A percentile compares a stretch with the other conserved stretches of the same genome.
phyloP scores from a whole-genome alignment of 2,797 vertebrate species.

The Furcifer pardalis region DNA sequence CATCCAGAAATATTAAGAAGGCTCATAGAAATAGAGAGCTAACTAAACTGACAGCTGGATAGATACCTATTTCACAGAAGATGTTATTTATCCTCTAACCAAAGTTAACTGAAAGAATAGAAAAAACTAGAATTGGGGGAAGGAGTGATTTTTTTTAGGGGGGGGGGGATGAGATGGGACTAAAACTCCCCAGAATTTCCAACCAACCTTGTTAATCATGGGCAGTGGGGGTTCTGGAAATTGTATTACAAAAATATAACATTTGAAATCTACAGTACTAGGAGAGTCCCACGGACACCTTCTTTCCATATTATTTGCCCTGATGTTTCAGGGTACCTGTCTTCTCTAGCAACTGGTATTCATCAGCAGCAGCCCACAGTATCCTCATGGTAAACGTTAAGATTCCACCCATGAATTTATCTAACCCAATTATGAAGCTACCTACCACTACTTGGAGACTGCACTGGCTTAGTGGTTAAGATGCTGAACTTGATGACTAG shows the following conservation, averaged over 20 bases:
- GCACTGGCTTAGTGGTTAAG: too few species aligned
- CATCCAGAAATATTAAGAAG: not conserved
- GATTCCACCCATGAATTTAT: not conserved
- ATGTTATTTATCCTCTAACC: conserved; percentile 16
- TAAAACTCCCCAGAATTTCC: too few species aligned
- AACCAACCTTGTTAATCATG: too few species aligned
- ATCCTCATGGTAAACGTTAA: not conserved
- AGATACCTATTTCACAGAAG: not conserved
- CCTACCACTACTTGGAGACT: too few species aligned
- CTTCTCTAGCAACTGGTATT: not conserved
- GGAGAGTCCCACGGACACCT: not conserved
- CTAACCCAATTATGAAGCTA: not conserved
- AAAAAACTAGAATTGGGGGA: too few species aligned
- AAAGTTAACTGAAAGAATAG: not conserved
- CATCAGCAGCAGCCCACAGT: not conserved
- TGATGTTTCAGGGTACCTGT: not conserved
- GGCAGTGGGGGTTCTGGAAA: too few species aligned
- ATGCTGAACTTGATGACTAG: too few species aligned
- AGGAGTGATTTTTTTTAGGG: too few species aligned
- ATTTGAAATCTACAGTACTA: not conserved
- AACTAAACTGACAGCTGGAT: too few species aligned
- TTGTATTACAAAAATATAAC: too few species aligned
- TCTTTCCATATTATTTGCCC: not conserved
- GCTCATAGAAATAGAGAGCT: too few species aligned
- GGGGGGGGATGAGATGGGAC: too few species aligned